Conservation (phyloP, 2,113 vertebrate genomes). For the Rhinogobius similis region DNA sequence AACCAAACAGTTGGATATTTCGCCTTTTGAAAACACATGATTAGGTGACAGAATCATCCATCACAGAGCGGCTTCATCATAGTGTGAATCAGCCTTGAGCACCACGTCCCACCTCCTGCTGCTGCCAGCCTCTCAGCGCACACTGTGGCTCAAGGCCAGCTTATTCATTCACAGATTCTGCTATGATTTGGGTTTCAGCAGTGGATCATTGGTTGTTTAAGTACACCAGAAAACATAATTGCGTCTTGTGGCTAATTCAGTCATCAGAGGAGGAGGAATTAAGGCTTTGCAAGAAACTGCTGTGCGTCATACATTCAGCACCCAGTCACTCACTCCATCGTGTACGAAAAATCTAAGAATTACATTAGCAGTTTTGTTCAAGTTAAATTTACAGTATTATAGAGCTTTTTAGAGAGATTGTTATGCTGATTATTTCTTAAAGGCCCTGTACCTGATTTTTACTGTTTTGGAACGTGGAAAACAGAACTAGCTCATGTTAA, state of each 20-base stretch:
- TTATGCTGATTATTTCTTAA: too few relatives aligned
- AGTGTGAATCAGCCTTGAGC: constrained; percentile 14
- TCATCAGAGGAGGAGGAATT: not conserved
- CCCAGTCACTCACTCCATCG: not conserved
- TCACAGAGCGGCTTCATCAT: constrained; percentile 8
- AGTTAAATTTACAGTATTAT: not conserved
- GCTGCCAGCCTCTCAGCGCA: constrained; percentile 12
- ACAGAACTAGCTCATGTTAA: too few relatives aligned
- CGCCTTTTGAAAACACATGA: not conserved
- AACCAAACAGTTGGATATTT: constrained; percentile 11
- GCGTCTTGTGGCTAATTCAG: not conserved
- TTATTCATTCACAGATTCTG: constrained; percentile 17
- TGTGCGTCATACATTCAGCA: not conserved
- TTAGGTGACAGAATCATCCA: not conserved
- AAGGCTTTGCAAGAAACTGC: not conserved
- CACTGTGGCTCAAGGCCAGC: not conserved
- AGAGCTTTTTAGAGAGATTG: too few relatives aligned
- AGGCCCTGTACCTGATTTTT: too few relatives aligned
- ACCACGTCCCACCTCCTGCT: constrained; percentile 23
- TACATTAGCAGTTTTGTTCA: not conserved
- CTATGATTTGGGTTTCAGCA: not conserved
- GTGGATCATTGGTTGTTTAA: not conserved
- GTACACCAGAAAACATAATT: not conserved
- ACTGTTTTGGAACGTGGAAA: too few relatives aligned
- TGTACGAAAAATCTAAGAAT: not conserved